phyloP scores from a whole-genome alignment of 2,888 invertebrate genomes.

The Tenthredo mesomela region DNA sequence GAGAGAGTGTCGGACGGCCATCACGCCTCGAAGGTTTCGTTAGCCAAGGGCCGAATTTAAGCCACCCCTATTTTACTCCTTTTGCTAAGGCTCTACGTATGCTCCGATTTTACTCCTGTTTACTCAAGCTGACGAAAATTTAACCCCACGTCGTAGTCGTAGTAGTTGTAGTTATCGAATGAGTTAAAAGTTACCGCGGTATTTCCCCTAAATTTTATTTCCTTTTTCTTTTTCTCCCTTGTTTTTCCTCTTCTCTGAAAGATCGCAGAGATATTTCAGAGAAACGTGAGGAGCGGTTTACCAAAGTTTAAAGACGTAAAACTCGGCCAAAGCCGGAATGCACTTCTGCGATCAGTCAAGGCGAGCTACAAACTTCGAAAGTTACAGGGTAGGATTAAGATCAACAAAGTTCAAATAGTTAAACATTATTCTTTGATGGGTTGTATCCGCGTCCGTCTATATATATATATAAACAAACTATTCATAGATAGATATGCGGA shows the following conservation, averaged over 20 bases:
- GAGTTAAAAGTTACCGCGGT: background rate
- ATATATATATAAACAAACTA: background rate
- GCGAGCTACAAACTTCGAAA: constrained; percentile 4
- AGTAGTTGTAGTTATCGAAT: background rate
- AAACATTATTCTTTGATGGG: constrained; percentile 24
- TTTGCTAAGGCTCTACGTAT: background rate
- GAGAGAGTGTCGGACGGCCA: constrained; percentile 34
- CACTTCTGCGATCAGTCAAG: constrained; percentile 37
- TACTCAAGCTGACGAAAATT: background rate
- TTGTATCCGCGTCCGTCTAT: background rate
- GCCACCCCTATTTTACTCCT: background rate
- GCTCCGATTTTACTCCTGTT: constrained; percentile 13
- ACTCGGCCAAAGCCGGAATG: constrained; percentile 33
- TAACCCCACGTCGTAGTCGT: background rate
- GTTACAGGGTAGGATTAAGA: constrained; percentile 27
- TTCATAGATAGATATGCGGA: constrained; percentile 9
- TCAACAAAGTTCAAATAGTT: constrained; percentile 31
- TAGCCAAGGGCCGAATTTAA: background rate
- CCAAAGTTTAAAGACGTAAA: constrained; percentile 2
- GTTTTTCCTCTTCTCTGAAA: background rate
- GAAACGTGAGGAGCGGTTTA: background rate
- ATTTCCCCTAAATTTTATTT: background rate
- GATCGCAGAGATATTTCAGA: background rate
- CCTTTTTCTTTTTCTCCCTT: background rate
- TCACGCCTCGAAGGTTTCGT: constrained; percentile 35